These are phyloP conservation scores for Scaptomyza hsui DNA, from an alignment of 1,140 invertebrate genomes.

Conservation along the genomic window DNA sequence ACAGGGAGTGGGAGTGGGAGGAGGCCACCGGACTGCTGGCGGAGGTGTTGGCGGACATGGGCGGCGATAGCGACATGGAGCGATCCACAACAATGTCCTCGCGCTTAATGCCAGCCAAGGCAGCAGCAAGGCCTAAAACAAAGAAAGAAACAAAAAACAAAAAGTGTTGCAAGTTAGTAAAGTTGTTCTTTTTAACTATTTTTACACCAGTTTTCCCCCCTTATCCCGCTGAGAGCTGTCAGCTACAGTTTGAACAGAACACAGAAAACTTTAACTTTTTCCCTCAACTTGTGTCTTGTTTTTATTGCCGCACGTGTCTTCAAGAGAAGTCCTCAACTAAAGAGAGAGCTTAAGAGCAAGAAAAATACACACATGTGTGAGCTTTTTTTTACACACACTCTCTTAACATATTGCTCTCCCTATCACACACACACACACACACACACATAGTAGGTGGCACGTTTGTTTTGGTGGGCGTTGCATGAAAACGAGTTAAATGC, in stretches of 20 bases:
- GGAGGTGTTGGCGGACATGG: constrained; percentile 79
- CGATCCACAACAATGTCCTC: constrained; percentile 81
- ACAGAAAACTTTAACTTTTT: not conserved
- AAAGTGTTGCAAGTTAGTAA: constrained; percentile 31
- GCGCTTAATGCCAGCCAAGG: constrained; percentile 83
- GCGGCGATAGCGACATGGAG: constrained; percentile 77
- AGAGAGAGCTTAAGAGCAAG: constrained; percentile 12
- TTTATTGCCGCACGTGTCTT: constrained; percentile 7
- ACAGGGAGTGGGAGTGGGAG: constrained; percentile 62
- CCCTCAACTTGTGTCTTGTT: not conserved
- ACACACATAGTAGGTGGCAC: constrained; percentile 4
- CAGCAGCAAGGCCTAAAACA: constrained; percentile 84
- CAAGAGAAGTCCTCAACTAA: constrained; percentile 5
- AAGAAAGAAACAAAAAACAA: constrained; percentile 46
- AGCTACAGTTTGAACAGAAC: constrained; percentile 34
- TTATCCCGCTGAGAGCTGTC: constrained; percentile 41
- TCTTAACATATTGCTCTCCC: not conserved
- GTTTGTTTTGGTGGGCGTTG: constrained; percentile 71
- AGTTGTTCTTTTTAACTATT: constrained; percentile 1
- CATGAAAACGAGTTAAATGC: constrained; percentile 67
- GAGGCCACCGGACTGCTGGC: constrained; percentile 63
- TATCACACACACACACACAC: not conserved
- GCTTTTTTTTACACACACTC: constrained; percentile 26
- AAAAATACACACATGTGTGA: constrained; percentile 44
- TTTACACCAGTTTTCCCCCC: not conserved